phyloP scores from a whole-genome alignment of 2,888 invertebrate genomes.

The Platyscelio sp. region DNA sequence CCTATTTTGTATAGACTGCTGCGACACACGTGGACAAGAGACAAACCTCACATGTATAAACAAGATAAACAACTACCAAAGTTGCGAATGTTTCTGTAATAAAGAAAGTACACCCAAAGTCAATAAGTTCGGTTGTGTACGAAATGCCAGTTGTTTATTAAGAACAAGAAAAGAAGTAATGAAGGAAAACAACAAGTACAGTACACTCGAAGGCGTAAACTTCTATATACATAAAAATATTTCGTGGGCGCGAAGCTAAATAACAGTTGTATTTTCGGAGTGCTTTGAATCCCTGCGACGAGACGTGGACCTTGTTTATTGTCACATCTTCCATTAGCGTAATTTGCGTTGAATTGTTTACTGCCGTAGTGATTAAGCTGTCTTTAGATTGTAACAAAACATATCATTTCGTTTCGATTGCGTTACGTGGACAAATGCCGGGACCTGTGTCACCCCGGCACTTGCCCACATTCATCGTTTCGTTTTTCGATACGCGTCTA shows the following conservation, averaged over 20 bases:
- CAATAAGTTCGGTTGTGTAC: too few relatives aligned
- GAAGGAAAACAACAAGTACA: too few relatives aligned
- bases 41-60: too few relatives aligned
- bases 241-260: slow-evolving; percentile 40
- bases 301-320: slow-evolving; percentile 25
- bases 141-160: too few relatives aligned
- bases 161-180: too few relatives aligned
- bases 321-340: slow-evolving; percentile 66
- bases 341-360: slow-evolving; percentile 50
- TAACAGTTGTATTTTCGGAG: slow-evolving; percentile 24
- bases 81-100: too few relatives aligned
- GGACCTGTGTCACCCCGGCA: too few relatives aligned
- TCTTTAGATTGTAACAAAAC: slow-evolving; percentile 78
- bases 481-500: slow-evolving; percentile 7
- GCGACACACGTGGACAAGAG: too few relatives aligned
- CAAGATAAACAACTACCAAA: too few relatives aligned
- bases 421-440: slow-evolving; percentile 24
- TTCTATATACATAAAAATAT: slow-evolving; percentile 44
- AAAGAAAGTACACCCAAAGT: too few relatives aligned
- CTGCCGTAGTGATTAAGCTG: slow-evolving; percentile 50
- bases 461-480: not conserved
- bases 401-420: slow-evolving; percentile 78
- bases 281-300: slow-evolving; percentile 27
- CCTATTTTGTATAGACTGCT: too few relatives aligned
- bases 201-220: slow-evolving; percentile 48